Base-by-base conservation (phyloP, 2,888 invertebrate genomes). In the Strigamia transsilvanica region DNA sequence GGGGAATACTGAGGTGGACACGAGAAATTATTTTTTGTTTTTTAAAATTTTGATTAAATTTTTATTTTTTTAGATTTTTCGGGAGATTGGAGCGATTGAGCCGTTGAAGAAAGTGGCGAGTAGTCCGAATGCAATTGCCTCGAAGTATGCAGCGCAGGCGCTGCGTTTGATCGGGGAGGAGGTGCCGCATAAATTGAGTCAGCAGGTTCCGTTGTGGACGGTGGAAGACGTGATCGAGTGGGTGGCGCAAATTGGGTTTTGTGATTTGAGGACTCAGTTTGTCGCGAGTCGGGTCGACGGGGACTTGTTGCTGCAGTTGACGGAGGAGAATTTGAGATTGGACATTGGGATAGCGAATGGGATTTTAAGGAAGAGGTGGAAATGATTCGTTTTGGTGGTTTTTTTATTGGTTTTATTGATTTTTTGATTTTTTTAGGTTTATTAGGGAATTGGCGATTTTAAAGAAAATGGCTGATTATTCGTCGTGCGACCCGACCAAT, bases 151-250 rank as follows among this genome's bases (percentile, higher is more conserved):
- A 0, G 96, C 94, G 7, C 95, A 96, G 90, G 96, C 97, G 0
- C 89, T 97, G 86, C 91, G 94, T 84, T 90, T 98, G 21, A 97
- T 99, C 84, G 99, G 98, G 1, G 99, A 99, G 88, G 95, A 96
- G 87, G 95, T 99, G 18, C 99, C 99, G 0, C 98, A 99, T 88
- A 98, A 98, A 88, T 89, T 99, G 82, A 97, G 98, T 46, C 98
- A 99, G 87, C 98, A 99, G 88, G 98, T 99, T 61, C 99, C 99
- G 0, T 91, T 98, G 9, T 99, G 99, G 99, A 97, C 97, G 0
- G 93, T 93, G 23, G 96, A 96, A 88, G 99, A 99, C 88, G 99
- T 99, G 0, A 91, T 94, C 85, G 97, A 98, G 89, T 99, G 99
- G 99, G 96, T 99, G 0, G 96, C 46, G 41, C 86, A 91, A 90